These are phyloP conservation scores for Colostygia pectinataria DNA, from an alignment of 2,888 invertebrate genomes.

Conservation along the genomic window DNA sequence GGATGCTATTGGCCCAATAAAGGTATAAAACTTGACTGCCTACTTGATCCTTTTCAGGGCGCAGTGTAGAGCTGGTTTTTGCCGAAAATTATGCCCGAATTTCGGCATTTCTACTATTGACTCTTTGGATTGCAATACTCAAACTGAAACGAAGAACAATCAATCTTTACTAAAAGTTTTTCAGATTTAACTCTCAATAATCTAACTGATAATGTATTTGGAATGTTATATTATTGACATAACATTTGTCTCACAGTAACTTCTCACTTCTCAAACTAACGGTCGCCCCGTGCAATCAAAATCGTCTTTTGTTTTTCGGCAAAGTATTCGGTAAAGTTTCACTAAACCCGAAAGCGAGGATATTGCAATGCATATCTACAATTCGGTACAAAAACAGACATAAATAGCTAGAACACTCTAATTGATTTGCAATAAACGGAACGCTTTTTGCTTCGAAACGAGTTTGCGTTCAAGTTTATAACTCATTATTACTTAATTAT, in stretches of 20 bases:
- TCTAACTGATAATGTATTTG: too few relatives aligned
- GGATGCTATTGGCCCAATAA: slow-evolving; percentile 68
- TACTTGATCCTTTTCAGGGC: slow-evolving; percentile 62
- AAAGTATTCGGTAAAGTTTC: slow-evolving; percentile 1
- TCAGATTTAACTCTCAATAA: too few relatives aligned
- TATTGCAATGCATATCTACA: slow-evolving; percentile 2
- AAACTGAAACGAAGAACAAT: too few relatives aligned
- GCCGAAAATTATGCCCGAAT: slow-evolving; percentile 15
- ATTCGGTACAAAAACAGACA: slow-evolving; percentile 46
- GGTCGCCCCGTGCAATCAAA: too few relatives aligned
- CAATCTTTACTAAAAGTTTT: too few relatives aligned
- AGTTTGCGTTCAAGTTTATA: slow-evolving; percentile 35
- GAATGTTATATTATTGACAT: too few relatives aligned
- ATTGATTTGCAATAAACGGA: slow-evolving; percentile 60
- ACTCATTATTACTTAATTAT: slow-evolving; percentile 31
- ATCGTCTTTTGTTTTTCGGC: background rate
- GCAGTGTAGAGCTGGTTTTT: slow-evolving; percentile 7
- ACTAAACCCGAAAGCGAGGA: slow-evolving; percentile 13
- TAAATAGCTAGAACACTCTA: slow-evolving; percentile 47
- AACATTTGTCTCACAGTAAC: too few relatives aligned
- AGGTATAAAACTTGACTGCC: slow-evolving; percentile 70
- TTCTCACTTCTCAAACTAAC: too few relatives aligned
- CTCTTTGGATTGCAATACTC: too few relatives aligned
- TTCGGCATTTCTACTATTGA: background rate
- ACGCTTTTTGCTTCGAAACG: slow-evolving; percentile 40